Conservation (phyloP, 2,797 vertebrate species). For the Margarornis squamiger region DNA sequence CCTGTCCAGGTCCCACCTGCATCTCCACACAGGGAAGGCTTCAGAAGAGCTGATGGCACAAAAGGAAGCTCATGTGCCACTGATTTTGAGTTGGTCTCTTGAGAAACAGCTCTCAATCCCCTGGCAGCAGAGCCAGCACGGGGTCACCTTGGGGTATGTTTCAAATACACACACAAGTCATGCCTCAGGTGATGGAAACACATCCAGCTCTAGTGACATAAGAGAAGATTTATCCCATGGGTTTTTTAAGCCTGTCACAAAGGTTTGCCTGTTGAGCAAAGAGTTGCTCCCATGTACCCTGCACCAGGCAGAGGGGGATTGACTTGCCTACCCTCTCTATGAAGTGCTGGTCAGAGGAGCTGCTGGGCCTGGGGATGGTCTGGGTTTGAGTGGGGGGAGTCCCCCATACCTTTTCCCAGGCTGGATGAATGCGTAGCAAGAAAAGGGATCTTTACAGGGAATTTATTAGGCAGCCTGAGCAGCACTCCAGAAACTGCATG, state of each 20-base stretch:
- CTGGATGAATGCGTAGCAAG: background rate
- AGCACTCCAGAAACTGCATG: background rate
- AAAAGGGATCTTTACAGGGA: background rate
- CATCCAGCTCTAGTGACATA: background rate
- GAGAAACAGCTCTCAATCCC: background rate
- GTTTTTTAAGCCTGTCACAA: background rate
- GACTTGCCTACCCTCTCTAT: background rate
- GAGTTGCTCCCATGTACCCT: background rate
- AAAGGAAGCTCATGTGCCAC: fast-evolving
- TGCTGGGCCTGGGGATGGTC: background rate
- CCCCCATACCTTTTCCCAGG: background rate
- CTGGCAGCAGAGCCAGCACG: background rate
- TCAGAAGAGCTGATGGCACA: background rate
- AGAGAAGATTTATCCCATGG: fast-evolving
- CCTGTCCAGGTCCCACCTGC: background rate
- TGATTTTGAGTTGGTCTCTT: background rate
- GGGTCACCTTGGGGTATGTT: background rate
- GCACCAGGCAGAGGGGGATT: background rate
- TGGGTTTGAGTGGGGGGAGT: background rate
- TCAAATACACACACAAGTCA: background rate
- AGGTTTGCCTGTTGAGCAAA: background rate
- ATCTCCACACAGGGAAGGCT: background rate
- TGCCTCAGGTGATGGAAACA: background rate
- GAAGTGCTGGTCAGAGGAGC: background rate
- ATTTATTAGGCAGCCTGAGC: background rate